phyloP scores from a whole-genome alignment of 2,888 invertebrate species.

The Orthonychiurus folsomi region DNA sequence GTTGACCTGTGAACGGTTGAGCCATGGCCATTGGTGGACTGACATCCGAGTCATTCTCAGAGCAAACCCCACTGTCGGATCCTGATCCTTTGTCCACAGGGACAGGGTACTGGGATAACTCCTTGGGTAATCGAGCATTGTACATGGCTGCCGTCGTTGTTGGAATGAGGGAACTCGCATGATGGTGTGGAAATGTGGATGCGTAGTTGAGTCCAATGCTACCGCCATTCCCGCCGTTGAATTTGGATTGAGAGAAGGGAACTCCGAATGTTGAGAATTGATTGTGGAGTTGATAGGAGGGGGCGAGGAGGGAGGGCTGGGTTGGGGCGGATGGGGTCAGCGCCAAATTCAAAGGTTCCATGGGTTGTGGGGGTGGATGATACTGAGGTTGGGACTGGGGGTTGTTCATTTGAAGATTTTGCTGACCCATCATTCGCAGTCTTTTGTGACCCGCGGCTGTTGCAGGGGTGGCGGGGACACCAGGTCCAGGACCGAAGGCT shows the following conservation, averaged over 20 bases:
- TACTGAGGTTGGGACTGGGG: slow-evolving; percentile 11
- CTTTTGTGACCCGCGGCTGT: slow-evolving; percentile 26
- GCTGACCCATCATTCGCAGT: slow-evolving; percentile 36
- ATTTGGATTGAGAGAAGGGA: not conserved
- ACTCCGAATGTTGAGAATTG: not conserved
- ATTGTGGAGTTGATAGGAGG: not conserved
- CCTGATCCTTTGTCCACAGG: slow-evolving; percentile 35
- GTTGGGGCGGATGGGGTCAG: slow-evolving; percentile 23
- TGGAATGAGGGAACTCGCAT: not conserved
- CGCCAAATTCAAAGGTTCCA: slow-evolving; percentile 35
- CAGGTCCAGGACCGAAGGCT: not conserved
- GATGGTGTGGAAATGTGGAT: slow-evolving; percentile 6
- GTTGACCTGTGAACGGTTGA: slow-evolving; percentile 14
- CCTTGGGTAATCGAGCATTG: not conserved
- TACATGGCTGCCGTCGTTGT: slow-evolving; percentile 1
- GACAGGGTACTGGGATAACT: slow-evolving; percentile 17
- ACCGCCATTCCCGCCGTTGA: not conserved
- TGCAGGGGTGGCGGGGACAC: not conserved
- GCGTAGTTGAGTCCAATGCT: not conserved
- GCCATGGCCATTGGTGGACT: slow-evolving; percentile 25
- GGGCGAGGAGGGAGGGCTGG: not conserved
- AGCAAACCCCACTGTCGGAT: slow-evolving; percentile 37
- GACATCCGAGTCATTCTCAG: slow-evolving; percentile 37
- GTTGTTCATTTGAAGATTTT: slow-evolving; percentile 11
- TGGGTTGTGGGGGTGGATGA: slow-evolving; percentile 15